Percentiles rank a stretch among this genome's conserved stretches.
Conservation (phyloP, 2,888 invertebrate species). For the Bimastos eiseni region DNA sequence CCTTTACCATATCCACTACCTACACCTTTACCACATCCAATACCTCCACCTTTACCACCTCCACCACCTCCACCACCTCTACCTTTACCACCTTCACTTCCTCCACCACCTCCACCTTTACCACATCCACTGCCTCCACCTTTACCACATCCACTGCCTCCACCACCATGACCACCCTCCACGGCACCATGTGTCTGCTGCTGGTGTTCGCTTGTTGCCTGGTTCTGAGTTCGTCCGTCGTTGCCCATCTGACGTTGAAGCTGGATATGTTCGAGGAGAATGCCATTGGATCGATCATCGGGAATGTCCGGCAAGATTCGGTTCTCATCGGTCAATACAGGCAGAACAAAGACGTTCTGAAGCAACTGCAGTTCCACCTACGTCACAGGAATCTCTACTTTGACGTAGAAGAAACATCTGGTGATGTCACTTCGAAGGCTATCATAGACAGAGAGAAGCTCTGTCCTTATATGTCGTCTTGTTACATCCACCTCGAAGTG, state of each 20-base stretch:
- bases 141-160: neutral
- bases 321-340: neutral
- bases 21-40: neutral
- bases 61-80: neutral
- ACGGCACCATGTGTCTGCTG: neutral
- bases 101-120: too few relatives aligned
- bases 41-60: too few relatives aligned
- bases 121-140: neutral
- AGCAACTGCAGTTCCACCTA: neutral
- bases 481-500: neutral
- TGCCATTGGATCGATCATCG: neutral
- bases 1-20: too few relatives aligned
- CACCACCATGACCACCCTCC: neutral
- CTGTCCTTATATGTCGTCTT: neutral
- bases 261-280: neutral
- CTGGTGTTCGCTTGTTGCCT: neutral
- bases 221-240: neutral
- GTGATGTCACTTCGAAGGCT: constrained; percentile 77
- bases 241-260: neutral
- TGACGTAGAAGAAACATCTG: constrained; percentile 75
- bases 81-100: too few relatives aligned
- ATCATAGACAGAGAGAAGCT: constrained; percentile 78
- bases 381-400: neutral
- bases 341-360: neutral
- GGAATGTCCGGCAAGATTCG: neutral